Evolutionary conservation across 2,888 invertebrate species (phyloP).

Genomic region (Acholoe squamosa): DNA sequence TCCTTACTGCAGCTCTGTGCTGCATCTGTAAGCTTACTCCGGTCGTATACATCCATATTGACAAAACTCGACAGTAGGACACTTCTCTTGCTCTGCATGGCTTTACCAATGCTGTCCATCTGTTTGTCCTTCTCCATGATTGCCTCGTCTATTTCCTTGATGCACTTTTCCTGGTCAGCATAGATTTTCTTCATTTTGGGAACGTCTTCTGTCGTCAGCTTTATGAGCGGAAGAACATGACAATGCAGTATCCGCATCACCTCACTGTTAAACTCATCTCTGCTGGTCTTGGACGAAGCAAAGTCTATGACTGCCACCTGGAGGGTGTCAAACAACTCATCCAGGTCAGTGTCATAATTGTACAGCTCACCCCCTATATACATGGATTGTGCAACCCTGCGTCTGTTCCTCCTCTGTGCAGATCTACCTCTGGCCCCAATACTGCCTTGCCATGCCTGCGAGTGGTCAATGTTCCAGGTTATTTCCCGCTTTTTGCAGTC

Average conservation of each 20-base stretch:
- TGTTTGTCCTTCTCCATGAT: constrained; percentile 56
- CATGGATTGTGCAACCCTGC: constrained; percentile 67
- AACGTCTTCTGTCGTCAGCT: constrained; percentile 72
- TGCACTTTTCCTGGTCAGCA: not conserved
- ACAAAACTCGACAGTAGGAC: constrained; percentile 36
- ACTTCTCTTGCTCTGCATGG: constrained; percentile 61
- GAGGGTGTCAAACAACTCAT: constrained; percentile 74
- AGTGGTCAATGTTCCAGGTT: constrained; percentile 70
- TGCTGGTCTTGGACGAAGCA: constrained; percentile 56
- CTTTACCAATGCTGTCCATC: constrained; percentile 37
- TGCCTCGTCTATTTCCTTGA: not conserved
- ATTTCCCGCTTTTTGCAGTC: constrained; percentile 75
- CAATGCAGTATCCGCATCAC: constrained; percentile 75
- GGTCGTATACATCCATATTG: not conserved
- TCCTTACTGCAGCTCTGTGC: constrained; percentile 18
- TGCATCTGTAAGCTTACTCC: not conserved
- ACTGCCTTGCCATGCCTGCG: not conserved
- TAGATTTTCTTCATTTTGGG: constrained; percentile 68
- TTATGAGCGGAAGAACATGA: constrained; percentile 76
- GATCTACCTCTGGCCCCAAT: not conserved
- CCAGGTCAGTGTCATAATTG: constrained; percentile 76
- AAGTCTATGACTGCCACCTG: constrained; percentile 63
- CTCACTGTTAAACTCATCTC: constrained; percentile 66
- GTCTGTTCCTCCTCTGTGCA: not conserved
- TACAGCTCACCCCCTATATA: constrained; percentile 72